Base-by-base conservation (phyloP, 2,888 invertebrate genomes). In the Mesorhabditis spiculigera region DNA sequence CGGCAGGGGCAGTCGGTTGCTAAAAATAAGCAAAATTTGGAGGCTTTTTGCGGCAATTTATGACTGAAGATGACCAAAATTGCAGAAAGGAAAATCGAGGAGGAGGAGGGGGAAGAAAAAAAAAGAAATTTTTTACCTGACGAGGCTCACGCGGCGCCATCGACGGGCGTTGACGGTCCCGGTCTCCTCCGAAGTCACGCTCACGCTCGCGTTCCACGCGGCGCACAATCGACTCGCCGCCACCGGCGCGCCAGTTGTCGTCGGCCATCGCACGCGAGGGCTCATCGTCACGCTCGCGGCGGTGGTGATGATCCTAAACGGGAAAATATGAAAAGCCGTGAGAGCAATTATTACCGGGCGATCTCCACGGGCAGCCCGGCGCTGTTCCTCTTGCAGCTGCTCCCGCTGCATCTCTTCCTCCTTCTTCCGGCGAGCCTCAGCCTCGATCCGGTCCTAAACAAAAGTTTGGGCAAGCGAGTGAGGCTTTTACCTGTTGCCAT, bases 361-460 rank as follows among this genome's bases (percentile, higher is more conserved):
- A 41, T 71, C 71, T n/a, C 62, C 67, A 63, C 71, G 68, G 43
- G 73, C 70, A 41, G 69, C 73, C 42, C 74, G 66, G 61, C 77
- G 66, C 61, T 73, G 72, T 8, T 76, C 75, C 13, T 80, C 80
- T 42, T 74, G 67, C 8, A 70, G 65, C 4, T 50, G 50, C 63
- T 74, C 71, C 43, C 77, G 73, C 50, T 77, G 77, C 64, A 78
- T 78, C 28, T 78, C 78, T 44, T 80, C 80, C 50, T 72, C 72
- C 68, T 72, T 73, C 62, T 70, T 71, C n/a, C 76, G 69, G 68
- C 76, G 75, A 13, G 77, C 73, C 16, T 73, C 73, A 44, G 69
- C 69, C 68, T 78, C 58, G n/a, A n/a, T n/a, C 3, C n/a, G 73
- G 6, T 66, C 73, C 45, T 74, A 71, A 10, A 69, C 68, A 58